Conservation (phyloP, 1,140 invertebrate genomes). For the Chironomus striatipennis region DNA sequence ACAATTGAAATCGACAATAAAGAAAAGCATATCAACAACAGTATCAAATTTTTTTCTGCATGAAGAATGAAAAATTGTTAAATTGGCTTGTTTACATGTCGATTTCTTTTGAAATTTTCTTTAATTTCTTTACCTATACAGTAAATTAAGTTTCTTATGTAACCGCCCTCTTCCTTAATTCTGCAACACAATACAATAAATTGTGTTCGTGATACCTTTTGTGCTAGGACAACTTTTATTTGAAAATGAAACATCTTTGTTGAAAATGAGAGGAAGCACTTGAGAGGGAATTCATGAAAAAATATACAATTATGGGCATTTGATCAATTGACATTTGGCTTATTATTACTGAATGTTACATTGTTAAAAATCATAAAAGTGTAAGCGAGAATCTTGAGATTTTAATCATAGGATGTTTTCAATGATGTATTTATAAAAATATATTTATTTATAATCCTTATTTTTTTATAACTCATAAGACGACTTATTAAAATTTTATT, state of each 20-base stretch:
- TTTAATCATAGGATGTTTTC: not conserved
- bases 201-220: no score
- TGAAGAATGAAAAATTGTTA: conserved; percentile 5
- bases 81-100: conserved; percentile 19
- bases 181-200: not conserved
- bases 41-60: conserved; percentile 4
- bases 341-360: no score
- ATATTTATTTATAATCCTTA: not conserved
- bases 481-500: no score
- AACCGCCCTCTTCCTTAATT: conserved; percentile 18
- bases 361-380: no score
- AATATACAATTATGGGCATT: not conserved
- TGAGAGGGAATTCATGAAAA: not conserved
- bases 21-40: conserved; percentile 1
- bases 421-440: not conserved
- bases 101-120: conserved; percentile 4
- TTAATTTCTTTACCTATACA: not conserved
- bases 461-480: not conserved
- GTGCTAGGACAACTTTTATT: no score
- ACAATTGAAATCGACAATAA: not conserved
- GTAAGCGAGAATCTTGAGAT: not conserved
- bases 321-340: not conserved
- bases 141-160: conserved; percentile 17
- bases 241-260: not conserved
- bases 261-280: not conserved